These are phyloP conservation scores for Glyptemys insculpta DNA, from an alignment of 2,797 vertebrate genomes.

Conservation along the genomic window DNA sequence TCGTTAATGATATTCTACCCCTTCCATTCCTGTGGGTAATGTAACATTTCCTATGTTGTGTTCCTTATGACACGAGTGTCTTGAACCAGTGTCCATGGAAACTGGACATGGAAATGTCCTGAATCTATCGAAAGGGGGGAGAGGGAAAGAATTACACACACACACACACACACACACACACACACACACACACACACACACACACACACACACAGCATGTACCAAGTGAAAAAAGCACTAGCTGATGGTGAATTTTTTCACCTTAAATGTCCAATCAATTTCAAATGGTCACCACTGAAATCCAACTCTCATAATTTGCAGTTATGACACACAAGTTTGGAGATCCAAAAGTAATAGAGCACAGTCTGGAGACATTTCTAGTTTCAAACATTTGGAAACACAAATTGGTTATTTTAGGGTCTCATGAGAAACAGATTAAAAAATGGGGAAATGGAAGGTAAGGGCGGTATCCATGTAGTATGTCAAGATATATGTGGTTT, in stretches of 20 bases:
- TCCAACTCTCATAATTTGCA: constrained; percentile 44
- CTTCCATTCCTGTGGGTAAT: not conserved
- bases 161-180: not conserved
- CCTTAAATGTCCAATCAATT: constrained; percentile 41
- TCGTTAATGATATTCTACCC: not conserved
- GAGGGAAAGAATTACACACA: not conserved
- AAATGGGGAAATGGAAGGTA: not conserved
- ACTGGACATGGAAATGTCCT: not conserved
- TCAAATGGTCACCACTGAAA: constrained; percentile 67
- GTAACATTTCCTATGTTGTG: constrained; percentile 29
- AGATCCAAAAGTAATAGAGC: no score
- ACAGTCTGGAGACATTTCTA: not conserved
- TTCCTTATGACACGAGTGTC: constrained; percentile 40
- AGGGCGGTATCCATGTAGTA: not conserved
- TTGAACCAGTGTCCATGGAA: not conserved
- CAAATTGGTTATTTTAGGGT: constrained; percentile 38
- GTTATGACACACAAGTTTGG: constrained; percentile 62
- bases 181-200: no score
- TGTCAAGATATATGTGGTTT: not conserved
- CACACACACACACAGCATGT: not conserved
- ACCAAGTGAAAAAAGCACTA: constrained; percentile 38
- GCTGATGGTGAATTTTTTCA: constrained; percentile 58
- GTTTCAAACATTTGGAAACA: not conserved
- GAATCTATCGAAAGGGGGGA: not conserved
- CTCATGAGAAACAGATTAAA: constrained; percentile 52